A percentile compares a stretch with the other conserved stretches of the same genome.
These are phyloP conservation scores for Trematocara marginatum DNA, from an alignment of 2,113 vertebrate genomes.

Conservation along the genomic window DNA sequence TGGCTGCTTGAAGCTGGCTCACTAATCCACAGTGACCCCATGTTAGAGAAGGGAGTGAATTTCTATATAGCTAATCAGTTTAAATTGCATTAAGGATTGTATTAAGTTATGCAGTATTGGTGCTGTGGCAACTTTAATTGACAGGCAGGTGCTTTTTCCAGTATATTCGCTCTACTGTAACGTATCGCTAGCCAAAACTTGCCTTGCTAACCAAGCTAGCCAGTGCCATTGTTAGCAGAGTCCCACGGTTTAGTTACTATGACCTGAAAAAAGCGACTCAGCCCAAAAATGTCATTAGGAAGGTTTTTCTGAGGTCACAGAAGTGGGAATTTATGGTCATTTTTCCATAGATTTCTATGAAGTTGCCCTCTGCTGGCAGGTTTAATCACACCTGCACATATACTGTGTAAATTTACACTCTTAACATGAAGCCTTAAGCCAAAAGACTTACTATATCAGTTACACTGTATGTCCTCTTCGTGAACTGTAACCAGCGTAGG, in stretches of 20 bases:
- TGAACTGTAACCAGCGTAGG: neutral
- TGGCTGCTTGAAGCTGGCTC: neutral
- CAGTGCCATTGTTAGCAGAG: neutral
- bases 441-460: neutral
- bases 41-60: neutral
- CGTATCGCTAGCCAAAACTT: neutral
- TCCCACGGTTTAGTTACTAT: neutral
- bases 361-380: neutral
- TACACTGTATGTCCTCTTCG: neutral
- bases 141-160: neutral
- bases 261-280: neutral
- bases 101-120: neutral
- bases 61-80: neutral
- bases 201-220: neutral
- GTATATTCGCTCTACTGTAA: neutral
- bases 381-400: neutral
- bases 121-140: neutral
- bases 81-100: neutral
- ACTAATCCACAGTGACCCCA: neutral
- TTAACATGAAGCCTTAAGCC: neutral
- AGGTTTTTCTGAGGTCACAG: neutral
- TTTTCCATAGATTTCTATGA: neutral
- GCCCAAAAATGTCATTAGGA: neutral
- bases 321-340: neutral
- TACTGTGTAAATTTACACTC: neutral